Evolutionary conservation across 1,140 invertebrate species (phyloP).

Genomic region (Halesus radiatus): DNA sequence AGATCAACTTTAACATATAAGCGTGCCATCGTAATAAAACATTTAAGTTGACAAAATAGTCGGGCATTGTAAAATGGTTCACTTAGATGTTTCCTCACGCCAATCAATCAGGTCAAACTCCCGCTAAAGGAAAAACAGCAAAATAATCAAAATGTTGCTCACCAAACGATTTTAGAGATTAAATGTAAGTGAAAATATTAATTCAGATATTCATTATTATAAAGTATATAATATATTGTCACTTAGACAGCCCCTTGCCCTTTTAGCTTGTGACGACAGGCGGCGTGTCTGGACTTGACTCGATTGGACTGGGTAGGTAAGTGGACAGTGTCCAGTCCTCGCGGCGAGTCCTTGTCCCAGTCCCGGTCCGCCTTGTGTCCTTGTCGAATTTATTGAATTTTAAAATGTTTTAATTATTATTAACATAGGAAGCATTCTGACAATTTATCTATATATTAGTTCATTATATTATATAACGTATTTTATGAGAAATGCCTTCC

Average conservation of each 20-base stretch:
- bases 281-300: constrained; percentile 36
- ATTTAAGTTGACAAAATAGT: constrained; percentile 26
- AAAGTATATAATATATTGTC: constrained; percentile 47
- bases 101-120: constrained; percentile 10
- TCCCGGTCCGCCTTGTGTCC: constrained; percentile 42
- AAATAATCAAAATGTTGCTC: constrained; percentile 35
- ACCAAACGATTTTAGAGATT: constrained; percentile 48
- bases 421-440: constrained; percentile 56
- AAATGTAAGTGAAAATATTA: constrained; percentile 54
- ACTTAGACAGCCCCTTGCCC: constrained; percentile 51
- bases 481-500: constrained; percentile 54
- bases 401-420: constrained; percentile 56
- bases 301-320: not conserved
- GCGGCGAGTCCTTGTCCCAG: not conserved
- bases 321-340: not conserved
- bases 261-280: constrained; percentile 56
- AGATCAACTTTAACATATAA: constrained; percentile 26
- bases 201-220: constrained; percentile 49
- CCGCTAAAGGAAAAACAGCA: constrained; percentile 24
- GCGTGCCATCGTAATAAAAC: constrained; percentile 36
- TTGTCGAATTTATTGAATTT: constrained; percentile 53
- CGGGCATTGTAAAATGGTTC: constrained; percentile 9
- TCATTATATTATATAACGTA: constrained; percentile 46
- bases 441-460: constrained; percentile 57
- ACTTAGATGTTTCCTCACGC: constrained; percentile 14